Conservation (phyloP, 1,140 invertebrate genomes). For the Acromyrmex echinatior region DNA sequence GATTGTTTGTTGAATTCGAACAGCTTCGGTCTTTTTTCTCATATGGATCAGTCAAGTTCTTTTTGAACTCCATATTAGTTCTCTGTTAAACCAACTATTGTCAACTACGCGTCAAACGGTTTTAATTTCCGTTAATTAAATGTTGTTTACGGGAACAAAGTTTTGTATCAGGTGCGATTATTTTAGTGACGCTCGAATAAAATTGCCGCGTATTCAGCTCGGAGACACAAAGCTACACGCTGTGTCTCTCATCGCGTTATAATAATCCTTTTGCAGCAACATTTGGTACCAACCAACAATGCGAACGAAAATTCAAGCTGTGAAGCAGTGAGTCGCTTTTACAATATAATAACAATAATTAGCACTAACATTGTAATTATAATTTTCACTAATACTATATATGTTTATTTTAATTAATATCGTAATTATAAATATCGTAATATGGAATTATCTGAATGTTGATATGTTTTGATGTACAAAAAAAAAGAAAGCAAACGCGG, state of each 20-base stretch:
- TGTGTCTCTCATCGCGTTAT: neutral
- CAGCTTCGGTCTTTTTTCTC: neutral
- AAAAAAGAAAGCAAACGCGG: neutral
- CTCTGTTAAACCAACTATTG: slow-evolving; percentile 9
- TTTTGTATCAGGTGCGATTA: neutral
- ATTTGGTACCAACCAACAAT: slow-evolving; percentile 1
- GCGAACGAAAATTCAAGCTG: neutral
- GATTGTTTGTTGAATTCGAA: neutral
- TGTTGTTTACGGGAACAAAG: neutral
- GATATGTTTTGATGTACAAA: neutral
- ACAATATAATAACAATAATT: slow-evolving; percentile 10
- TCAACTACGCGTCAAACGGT: neutral
- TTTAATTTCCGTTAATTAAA: slow-evolving; percentile 54
- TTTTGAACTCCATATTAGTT: neutral
- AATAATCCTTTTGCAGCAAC: neutral
- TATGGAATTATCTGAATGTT: neutral
- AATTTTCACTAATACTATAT: neutral
- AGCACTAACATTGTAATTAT: neutral
- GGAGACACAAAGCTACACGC: neutral
- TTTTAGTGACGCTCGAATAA: neutral
- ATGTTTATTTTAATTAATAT: neutral
- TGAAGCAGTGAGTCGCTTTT: neutral
- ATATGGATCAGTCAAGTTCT: neutral
- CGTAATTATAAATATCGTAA: neutral
- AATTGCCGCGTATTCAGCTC: neutral